A percentile compares a stretch with the other conserved stretches of the same genome.
phyloP scores from a whole-genome alignment of 2,888 invertebrate species.

The Poecilus cupreus region DNA sequence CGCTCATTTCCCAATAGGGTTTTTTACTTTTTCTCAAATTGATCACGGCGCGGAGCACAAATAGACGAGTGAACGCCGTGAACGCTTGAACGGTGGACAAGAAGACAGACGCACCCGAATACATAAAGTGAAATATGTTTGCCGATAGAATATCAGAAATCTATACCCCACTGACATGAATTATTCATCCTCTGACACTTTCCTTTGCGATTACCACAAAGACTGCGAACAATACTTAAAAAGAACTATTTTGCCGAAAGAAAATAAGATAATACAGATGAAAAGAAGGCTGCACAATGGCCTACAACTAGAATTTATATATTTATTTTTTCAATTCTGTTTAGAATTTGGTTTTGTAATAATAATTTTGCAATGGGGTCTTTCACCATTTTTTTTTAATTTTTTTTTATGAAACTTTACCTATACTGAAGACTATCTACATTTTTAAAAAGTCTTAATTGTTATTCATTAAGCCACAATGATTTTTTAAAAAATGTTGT shows the following conservation, averaged over 20 bases:
- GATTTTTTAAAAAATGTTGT: too few species aligned
- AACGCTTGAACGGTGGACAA: conserved; percentile 16
- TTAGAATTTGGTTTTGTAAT: too few species aligned
- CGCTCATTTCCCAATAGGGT: conserved; percentile 50
- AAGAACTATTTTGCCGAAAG: background rate
- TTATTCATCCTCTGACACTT: conserved; percentile 4
- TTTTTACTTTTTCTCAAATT: conserved; percentile 44
- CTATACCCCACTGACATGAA: conserved; percentile 12
- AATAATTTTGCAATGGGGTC: too few species aligned
- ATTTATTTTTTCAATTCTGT: too few species aligned
- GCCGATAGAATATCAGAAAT: conserved; percentile 37
- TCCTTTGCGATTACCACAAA: conserved; percentile 10
- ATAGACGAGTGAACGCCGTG: conserved; percentile 29
- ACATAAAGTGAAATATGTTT: conserved; percentile 45
- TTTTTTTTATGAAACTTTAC: too few species aligned
- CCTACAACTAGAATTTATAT: too few species aligned
- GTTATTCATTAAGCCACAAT: too few species aligned
- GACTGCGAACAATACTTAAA: conserved; percentile 8
- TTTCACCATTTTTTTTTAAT: too few species aligned
- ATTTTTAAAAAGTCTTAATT: too few species aligned
- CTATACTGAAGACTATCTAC: too few species aligned
- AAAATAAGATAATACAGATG: background rate
- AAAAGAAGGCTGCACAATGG: too few species aligned
- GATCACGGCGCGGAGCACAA: conserved; percentile 25
- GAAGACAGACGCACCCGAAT: conserved; percentile 32